Conservation (phyloP, 2,797 vertebrate species). For the Mormyrus proboscirostris region DNA sequence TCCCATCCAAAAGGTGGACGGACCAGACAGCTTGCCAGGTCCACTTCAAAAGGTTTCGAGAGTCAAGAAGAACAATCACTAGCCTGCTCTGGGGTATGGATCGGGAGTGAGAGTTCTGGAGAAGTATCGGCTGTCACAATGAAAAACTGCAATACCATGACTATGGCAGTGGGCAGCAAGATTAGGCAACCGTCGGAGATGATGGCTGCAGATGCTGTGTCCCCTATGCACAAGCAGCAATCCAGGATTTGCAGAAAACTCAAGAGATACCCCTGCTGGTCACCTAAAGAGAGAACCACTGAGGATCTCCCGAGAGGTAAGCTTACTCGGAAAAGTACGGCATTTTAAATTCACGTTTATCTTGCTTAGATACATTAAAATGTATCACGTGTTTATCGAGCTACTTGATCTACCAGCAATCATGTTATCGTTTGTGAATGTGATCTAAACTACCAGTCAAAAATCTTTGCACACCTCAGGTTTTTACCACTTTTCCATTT, state of each 20-base stretch:
- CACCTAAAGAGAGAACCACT: conserved; percentile 59
- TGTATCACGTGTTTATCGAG: not conserved
- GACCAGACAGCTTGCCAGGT: conserved; percentile 47
- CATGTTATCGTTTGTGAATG: not conserved
- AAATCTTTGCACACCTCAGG: not conserved
- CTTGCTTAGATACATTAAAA: not conserved
- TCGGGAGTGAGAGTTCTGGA: conserved; percentile 14
- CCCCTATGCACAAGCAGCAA: conserved; percentile 57
- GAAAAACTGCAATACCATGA: conserved; percentile 58
- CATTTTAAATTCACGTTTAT: not conserved
- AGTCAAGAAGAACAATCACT: conserved; percentile 58
- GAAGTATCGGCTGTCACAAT: conserved; percentile 47
- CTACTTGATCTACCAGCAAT: not conserved
- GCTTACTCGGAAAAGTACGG: not conserved
- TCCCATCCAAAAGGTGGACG: conserved; percentile 61
- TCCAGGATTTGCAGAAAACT: conserved; percentile 67
- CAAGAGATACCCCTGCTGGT: conserved; percentile 58
- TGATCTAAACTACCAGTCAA: not conserved
- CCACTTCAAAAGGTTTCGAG: conserved; percentile 65
- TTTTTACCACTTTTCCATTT: not conserved
- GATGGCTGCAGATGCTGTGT: conserved; percentile 56
- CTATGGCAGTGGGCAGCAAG: conserved; percentile 56
- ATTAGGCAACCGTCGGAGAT: conserved; percentile 44
- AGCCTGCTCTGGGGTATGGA: conserved; percentile 30
- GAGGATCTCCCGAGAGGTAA: conserved; percentile 57